Base-by-base conservation (phyloP, 1,140 invertebrate genomes). In the Dendrolimus kikuchii region DNA sequence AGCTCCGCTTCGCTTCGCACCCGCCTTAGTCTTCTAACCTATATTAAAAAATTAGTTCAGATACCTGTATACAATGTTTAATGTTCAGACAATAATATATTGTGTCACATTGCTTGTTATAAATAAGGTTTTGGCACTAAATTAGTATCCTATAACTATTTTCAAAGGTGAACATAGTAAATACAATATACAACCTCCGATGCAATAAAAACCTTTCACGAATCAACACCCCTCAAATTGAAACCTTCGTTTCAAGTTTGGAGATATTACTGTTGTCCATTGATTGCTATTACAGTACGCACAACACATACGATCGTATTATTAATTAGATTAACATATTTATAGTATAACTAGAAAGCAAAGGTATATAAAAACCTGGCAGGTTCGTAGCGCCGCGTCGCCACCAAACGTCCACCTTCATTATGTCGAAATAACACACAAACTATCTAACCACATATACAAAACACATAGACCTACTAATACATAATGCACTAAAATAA, bases 351-450 rank as follows among this genome's bases (percentile, higher is more conserved):
- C n/a, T 45, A n/a, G 23, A 45, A 5, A 45, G 23, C 5, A 50
- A 7, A 38, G 40, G 38, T 45, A 7, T 38, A 8, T 59, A 75
- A 71, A 52, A 59, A 83, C 80, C 74, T 80, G 76, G 67, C 58
- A 79, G 64, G 63, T 73, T 67, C 46, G 71, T 54, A 53, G 60
- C 66, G 50, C 64, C 65, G 77, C 74, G 74, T 67, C 74, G 79
- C 76, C 75, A 73, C 73, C 73, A 71, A 72, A 68, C 66, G 62
- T 75, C 79, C 76, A 85, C 71, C 77, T 78, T 82, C 78, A 85
- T 85, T 64, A 69, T 78, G 68, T 76, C 68, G 68, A 78, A 77
- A 74, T 65, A 71, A 81, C 66, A 69, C 64, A 69, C 51, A 67
- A 68, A 72, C 60, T 65, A 56, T 65, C 61, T 70, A 74, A 64